Evolutionary conservation across 37 sponge, comb jelly and placozoan genomes (phyloP), one percentile per base, ranked within the genome.

Genomic region (Agelas oroides): DNA sequence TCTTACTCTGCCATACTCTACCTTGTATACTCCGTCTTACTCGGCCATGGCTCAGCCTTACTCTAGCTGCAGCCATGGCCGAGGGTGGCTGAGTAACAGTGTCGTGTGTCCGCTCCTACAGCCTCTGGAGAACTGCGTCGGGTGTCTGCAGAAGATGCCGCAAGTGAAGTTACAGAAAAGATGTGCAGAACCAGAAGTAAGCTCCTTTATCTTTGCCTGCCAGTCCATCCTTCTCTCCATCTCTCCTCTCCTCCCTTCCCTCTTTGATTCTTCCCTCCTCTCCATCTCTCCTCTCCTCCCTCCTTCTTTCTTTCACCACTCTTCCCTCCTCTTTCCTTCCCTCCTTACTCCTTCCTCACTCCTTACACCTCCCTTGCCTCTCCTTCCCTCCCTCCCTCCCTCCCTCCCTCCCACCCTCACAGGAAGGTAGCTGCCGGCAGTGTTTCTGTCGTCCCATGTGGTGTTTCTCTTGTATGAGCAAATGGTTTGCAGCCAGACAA

Each of bases 401-500:
- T 32, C 62, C 24, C 61, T 32, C 77, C 24, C 61, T 67, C 64
- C 18, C 21, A 63, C 59, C 65, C 75, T 75, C 65, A 23, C n/a
- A 39, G 86, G 85, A 70, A 23, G 94, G 92, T n/a, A 68, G 56
- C 37, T 98, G 99, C 68, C 78, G 65, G 16, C 79, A 87, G 57
- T 98, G 99, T 64, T 78, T 73, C 67, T 98, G 99, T 73, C 57
- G 95, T 11, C 99, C 99, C 19, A 84, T 94, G 91, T 98, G 99
- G 99, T 98, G 99, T 78, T 6, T 92, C 38, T 46, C 79, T 25
- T 98, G 99, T 36, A 94, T 98, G 99, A 92, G 89, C 25, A 89
- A 92, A 84, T 98, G 99, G 99, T 98, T 90, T 87, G 94, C 93
- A 40, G 88, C 93, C 32, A 89, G 93, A 65, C 99, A 98, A 75